Evolutionary conservation across 2,797 vertebrate species (phyloP).

Genomic region (Lepilemur ruficaudatus): DNA sequence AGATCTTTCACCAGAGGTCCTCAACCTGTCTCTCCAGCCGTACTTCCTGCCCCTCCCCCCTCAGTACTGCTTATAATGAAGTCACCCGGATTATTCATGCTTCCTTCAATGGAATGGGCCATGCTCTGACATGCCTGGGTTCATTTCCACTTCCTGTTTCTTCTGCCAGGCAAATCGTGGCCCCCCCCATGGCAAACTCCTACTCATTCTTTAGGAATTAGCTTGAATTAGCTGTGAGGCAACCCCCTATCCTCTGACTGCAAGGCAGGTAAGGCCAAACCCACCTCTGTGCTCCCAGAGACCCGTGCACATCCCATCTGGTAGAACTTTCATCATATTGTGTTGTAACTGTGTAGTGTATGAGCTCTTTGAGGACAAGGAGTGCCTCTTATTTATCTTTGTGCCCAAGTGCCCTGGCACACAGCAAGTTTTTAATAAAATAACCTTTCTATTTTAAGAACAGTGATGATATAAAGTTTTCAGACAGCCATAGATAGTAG

Average conservation of each 20-base stretch:
- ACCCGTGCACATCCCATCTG: neutral
- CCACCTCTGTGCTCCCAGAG: neutral
- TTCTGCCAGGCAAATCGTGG: neutral
- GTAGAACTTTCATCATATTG: neutral
- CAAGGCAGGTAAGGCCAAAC: neutral
- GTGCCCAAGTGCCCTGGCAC: neutral
- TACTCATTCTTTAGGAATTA: constrained; percentile 27
- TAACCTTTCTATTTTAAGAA: constrained; percentile 4
- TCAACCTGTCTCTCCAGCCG: constrained; percentile 58
- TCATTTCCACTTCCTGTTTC: constrained; percentile 52
- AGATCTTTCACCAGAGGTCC: neutral
- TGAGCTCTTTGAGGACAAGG: neutral
- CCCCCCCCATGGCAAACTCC: neutral
- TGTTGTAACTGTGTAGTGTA: neutral
- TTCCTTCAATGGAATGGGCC: neutral
- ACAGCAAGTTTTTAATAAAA: neutral
- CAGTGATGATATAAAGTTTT: neutral
- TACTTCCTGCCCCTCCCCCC: constrained; percentile 36
- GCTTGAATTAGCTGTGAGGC: neutral
- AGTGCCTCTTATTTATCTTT: neutral
- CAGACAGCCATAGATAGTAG: neutral
- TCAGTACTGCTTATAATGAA: neutral
- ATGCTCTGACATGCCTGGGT: neutral
- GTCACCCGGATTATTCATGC: constrained; percentile 57
- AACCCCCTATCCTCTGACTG: neutral